Evolutionary conservation across 2,888 invertebrate species (phyloP), one percentile per base, ranked within the genome.

Genomic region (Lithodes maja): DNA sequence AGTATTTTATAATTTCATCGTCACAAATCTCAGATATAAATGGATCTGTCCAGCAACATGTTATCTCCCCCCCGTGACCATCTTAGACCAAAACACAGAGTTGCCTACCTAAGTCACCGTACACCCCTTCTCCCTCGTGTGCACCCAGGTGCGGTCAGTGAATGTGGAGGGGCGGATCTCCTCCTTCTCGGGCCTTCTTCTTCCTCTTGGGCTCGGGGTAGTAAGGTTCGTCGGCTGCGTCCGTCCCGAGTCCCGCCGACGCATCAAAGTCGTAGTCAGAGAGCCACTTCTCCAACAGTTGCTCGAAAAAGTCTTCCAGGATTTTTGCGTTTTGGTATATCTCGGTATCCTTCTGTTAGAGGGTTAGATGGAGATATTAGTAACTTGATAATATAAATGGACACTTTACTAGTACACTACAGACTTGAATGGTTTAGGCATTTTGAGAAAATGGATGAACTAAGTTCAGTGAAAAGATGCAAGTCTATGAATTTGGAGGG

Each of bases 231-330:
- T 83, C 83, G 3, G 69, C 68, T 33, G 85, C 52, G 49, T 80
- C 77, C 3, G 50, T n/a, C n/a, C 15, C 53, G 3, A 53, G 49
- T 33, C 68, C 82, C 53, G 77, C 5, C 5, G 49, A 2, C 54
- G 74, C 86, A 87, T 87, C 91, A 75, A 89, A 90, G 33, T 91
- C 91, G 83, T 90, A 96, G 93, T 96, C 96, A 1, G 97, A 97
- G 92, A 97, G 94, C 96, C 97, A 97, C 94, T 97, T 97, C 84
- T 95, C 93, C 92, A 97, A 94, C 93, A 97, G 96, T 93, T 96
- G 96, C 93, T 97, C 97, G 93, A 97, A 97, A 94, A 97, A 97
- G 94, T 96, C 96, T 94, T 98, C 97, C 93, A 98, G 95, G 91
- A 96, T 96, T 93, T 96, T 96, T 77, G 97, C 97, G 94, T 97